A percentile compares a stretch with the other conserved stretches of the same genome.
Evolutionary conservation across 2,113 vertebrate genomes (phyloP).

Genomic region (Epinephelus fuscoguttatus): DNA sequence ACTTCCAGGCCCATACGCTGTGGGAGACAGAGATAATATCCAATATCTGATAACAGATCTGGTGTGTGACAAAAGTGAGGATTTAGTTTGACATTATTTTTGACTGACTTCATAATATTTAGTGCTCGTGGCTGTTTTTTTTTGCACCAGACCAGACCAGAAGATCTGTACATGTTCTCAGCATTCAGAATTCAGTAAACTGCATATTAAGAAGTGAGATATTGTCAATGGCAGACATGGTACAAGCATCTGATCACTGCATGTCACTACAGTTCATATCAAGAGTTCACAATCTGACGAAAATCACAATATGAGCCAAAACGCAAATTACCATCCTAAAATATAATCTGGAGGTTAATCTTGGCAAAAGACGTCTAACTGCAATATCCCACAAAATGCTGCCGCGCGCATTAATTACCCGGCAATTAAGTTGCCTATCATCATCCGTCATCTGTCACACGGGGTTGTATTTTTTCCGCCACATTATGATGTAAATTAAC

Average conservation of each 20-base stretch:
- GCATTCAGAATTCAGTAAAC: background rate
- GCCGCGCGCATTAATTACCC: slow-evolving; percentile 64
- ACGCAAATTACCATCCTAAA: background rate
- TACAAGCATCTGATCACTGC: background rate
- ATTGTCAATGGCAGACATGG: background rate
- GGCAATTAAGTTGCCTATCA: slow-evolving; percentile 78
- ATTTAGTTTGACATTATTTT: slow-evolving; percentile 10
- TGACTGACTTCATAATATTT: background rate
- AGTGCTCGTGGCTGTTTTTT: background rate
- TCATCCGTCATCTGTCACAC: slow-evolving; percentile 77
- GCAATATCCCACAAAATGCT: slow-evolving; percentile 33
- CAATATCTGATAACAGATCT: background rate
- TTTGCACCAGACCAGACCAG: background rate
- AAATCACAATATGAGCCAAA: background rate
- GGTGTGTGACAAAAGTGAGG: background rate
- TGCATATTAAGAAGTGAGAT: background rate
- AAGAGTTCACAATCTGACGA: background rate
- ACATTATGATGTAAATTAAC: slow-evolving; percentile 80
- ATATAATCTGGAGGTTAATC: slow-evolving; percentile 13
- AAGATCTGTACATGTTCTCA: background rate
- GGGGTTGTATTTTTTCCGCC: slow-evolving; percentile 65
- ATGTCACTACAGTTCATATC: slow-evolving; percentile 5
- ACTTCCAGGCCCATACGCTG: slow-evolving; percentile 21
- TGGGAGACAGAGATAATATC: slow-evolving; percentile 1
- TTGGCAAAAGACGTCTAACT: slow-evolving; percentile 22